Evolutionary conservation across 2,797 vertebrate species (phyloP), one percentile per base, ranked within the genome.

Genomic region (Salmo trutta): DNA sequence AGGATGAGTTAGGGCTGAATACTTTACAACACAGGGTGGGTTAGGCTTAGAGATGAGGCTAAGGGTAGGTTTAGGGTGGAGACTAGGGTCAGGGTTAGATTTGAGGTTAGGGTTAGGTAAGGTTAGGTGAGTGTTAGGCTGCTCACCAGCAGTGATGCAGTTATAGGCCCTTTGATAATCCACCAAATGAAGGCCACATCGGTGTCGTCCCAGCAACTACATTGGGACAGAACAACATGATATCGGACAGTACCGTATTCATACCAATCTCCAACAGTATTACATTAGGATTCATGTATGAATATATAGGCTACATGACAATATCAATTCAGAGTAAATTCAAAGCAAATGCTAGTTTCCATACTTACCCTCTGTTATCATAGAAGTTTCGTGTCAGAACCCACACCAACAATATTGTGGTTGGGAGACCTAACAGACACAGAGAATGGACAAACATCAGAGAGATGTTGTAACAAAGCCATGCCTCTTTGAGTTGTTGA

Each of bases 171-270:
- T 88, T 96, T 96, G 83, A 97, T 96, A 85, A 96, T 94, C 96
- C 96, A 97, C 96, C 96, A 96, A 87, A 94, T 88, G 54, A 89
- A 93, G 7, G 81, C 83, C 68, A 93, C 93, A 29, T 94, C 93
- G 76, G 94, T 94, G 88, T 96, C 96, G 41, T 97, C 96, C 96
- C 96, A 97, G 90, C 96, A 97, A 75, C 96, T 97, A 69, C 17
- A 79, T 51, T 47, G 17, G 69, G 77, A 77, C 75, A 80, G n/a
- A 59, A 29, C 52, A 15, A 76, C 19, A 21, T 47, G 41, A 47
- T 14, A 27, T 19, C 70, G 54, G 10, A 64, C 19, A 19, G 21
- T 15, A 71, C 24, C 16, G 17, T 27, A 17, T 7, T 4, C 51
- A 31, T 24, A 47, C 24, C 70, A 21, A 53, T 16, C 27, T 31